phyloP scores from a whole-genome alignment of 2,113 vertebrate species.

The Columba livia region DNA sequence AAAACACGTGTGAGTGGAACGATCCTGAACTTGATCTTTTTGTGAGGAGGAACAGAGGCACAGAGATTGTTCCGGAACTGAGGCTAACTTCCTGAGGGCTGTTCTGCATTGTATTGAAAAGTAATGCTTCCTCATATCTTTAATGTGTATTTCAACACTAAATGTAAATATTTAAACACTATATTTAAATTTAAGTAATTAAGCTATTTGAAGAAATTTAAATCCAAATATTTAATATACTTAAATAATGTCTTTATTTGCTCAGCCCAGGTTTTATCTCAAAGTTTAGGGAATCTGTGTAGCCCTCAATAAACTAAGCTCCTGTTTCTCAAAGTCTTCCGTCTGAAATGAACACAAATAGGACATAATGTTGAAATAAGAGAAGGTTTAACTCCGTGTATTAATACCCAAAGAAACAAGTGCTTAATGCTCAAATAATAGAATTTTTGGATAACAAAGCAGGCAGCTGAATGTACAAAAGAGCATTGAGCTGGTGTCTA shows the following conservation, averaged over 20 bases:
- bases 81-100: not conserved
- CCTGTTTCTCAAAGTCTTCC: not conserved
- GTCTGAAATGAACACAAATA: not conserved
- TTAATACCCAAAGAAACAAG: not conserved
- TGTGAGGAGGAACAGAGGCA: not conserved
- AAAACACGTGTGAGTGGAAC: not conserved
- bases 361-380: not conserved
- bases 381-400: not conserved
- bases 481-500: not conserved
- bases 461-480: not conserved
- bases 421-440: not conserved
- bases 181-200: not conserved
- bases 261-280: not conserved
- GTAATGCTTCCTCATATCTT: not conserved
- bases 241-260: conserved; percentile 25
- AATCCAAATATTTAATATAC: not conserved
- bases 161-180: not conserved
- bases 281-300: not conserved
- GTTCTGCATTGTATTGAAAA: not conserved
- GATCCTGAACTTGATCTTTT: not conserved
- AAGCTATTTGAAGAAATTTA: too few species aligned
- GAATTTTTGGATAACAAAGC: not conserved
- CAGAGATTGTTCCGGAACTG: not conserved
- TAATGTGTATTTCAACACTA: not conserved
- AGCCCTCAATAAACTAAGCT: not conserved